Conservation (phyloP, 2,113 vertebrate genomes). For the Erpornis zantholeuca region DNA sequence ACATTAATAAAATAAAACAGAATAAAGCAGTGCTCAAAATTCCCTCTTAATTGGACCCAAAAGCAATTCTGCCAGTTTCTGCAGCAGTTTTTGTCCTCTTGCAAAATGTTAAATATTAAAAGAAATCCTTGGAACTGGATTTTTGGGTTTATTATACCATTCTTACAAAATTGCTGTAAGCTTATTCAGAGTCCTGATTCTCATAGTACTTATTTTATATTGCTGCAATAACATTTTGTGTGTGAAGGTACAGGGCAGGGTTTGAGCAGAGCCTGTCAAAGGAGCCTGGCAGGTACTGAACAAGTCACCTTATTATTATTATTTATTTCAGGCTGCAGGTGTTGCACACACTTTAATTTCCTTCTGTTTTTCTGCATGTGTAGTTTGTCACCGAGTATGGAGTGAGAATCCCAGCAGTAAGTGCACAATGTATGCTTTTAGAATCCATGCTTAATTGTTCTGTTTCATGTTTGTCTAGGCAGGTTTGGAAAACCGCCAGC, state of each 20-base stretch:
- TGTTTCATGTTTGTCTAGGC: slow-evolving; percentile 70
- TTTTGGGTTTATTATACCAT: not conserved
- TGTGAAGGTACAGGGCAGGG: not conserved
- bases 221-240: not conserved
- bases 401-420: not conserved
- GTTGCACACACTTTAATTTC: not conserved
- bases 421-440: accelerated
- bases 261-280: not conserved
- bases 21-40: not conserved
- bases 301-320: not conserved
- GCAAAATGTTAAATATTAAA: not conserved
- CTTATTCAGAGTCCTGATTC: not conserved
- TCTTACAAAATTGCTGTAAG: not conserved
- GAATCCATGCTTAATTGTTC: not conserved
- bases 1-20: not conserved
- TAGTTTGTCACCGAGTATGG: not conserved
- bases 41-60: not conserved
- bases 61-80: not conserved
- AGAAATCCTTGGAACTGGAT: not conserved
- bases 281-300: not conserved
- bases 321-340: not conserved
- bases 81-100: not conserved
- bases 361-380: not conserved
- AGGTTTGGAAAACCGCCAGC: slow-evolving; percentile 91
- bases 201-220: not conserved